Conservation (phyloP, 2,113 vertebrate genomes). For the Tragulus kanchil region DNA sequence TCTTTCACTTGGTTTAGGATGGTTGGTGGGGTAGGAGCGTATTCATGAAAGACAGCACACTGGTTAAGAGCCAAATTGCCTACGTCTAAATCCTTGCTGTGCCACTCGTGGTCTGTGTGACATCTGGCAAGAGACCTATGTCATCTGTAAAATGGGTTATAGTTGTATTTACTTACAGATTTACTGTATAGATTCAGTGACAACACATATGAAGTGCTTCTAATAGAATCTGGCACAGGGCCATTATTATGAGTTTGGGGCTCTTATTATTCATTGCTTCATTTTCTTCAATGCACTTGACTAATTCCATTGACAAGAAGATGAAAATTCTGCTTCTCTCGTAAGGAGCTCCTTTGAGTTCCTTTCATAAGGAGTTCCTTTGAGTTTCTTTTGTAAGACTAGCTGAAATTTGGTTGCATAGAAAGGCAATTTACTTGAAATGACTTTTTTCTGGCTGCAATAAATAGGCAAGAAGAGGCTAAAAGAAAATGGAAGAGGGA, state of each 20-base stretch:
- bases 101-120: neutral
- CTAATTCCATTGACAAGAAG: neutral
- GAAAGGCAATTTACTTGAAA: neutral
- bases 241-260: neutral
- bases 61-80: neutral
- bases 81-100: neutral
- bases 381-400: neutral
- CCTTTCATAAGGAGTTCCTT: no score
- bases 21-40: neutral
- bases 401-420: neutral
- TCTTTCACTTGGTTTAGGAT: neutral
- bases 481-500: neutral
- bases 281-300: neutral
- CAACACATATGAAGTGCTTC: neutral
- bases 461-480: neutral
- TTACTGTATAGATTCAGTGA: neutral
- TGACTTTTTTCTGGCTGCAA: neutral
- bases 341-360: neutral
- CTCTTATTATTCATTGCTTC: neutral
- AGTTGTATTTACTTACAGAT: neutral
- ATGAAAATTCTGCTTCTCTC: neutral
- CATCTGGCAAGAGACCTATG: neutral
- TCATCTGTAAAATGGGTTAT: neutral
- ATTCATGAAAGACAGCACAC: slow-evolving; percentile 4
- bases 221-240: neutral